Conservation (phyloP, 2,888 invertebrate genomes). For the Pollenia labialis region DNA sequence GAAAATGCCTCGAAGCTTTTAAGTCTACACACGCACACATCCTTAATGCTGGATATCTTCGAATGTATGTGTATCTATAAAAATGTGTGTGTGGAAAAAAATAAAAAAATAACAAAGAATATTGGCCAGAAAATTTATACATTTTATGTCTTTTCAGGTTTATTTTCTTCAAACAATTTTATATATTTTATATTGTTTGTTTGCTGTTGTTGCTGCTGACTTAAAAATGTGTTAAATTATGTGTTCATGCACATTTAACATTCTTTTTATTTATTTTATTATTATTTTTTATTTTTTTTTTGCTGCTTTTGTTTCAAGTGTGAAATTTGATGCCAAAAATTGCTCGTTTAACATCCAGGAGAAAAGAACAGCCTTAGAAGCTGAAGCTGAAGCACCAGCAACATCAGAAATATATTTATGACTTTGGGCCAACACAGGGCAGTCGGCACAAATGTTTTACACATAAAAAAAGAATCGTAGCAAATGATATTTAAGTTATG, state of each 20-base stretch:
- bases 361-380: constrained; percentile 33
- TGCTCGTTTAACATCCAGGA: constrained; percentile 49
- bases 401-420: constrained; percentile 64
- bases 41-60: not conserved
- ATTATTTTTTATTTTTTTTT: constrained; percentile 21
- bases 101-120: constrained; percentile 47
- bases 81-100: not conserved
- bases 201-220: constrained; percentile 50
- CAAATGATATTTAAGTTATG: constrained; percentile 63
- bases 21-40: constrained; percentile 20
- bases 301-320: constrained; percentile 65
- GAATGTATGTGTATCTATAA: not conserved
- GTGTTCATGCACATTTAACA: constrained; percentile 67
- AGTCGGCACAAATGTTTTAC: constrained; percentile 70
- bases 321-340: constrained; percentile 68
- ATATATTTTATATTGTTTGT: constrained; percentile 54
- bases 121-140: constrained; percentile 70
- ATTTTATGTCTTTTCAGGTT: constrained; percentile 70
- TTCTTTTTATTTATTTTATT: constrained; percentile 55
- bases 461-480: constrained; percentile 64
- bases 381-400: not conserved
- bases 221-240: constrained; percentile 73
- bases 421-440: constrained; percentile 71
- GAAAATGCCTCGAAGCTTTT: constrained; percentile 54
- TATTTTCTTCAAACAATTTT: constrained; percentile 26